These are phyloP conservation scores for Xestoiulus laeticollis DNA, from an alignment of 2,888 invertebrate species.

Conservation along the genomic window DNA sequence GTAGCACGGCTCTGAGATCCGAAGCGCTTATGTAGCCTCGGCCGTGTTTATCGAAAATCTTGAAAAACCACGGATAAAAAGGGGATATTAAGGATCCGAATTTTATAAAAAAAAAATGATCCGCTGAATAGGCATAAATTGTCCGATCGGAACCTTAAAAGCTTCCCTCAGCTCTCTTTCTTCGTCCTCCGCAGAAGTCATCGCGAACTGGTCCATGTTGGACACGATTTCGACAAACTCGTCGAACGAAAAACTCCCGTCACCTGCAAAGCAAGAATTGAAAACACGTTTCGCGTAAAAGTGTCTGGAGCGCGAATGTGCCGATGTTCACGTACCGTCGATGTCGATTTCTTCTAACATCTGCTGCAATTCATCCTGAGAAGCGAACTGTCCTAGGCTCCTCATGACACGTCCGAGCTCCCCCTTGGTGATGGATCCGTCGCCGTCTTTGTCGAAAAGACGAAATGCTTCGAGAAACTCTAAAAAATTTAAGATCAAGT, in stretches of 20 bases:
- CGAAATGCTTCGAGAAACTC: constrained; percentile 75
- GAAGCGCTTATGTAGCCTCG: constrained; percentile 91
- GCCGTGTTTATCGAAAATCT: constrained; percentile 87
- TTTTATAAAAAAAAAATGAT: too few relatives aligned
- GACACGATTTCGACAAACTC: constrained; percentile 62
- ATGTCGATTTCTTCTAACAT: constrained; percentile 70
- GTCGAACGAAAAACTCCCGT: constrained; percentile 62
- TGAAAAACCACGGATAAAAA: background rate
- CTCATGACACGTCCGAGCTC: constrained; percentile 87
- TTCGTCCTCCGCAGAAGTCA: constrained; percentile 61
- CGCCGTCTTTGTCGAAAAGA: constrained; percentile 87
- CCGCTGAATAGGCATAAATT: background rate
- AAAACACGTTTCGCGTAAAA: too few relatives aligned
- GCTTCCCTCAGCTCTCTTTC: constrained; percentile 73
- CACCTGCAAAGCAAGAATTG: constrained; percentile 57
- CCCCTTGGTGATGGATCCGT: constrained; percentile 87
- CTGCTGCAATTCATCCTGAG: constrained; percentile 84
- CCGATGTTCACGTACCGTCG: constrained; percentile 54
- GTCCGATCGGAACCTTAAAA: constrained; percentile 73
- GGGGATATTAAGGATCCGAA: background rate
- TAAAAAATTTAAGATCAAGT: constrained; percentile 14
- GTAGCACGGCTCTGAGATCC: constrained; percentile 84
- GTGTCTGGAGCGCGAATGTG: too few relatives aligned
- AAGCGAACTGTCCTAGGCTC: constrained; percentile 84
- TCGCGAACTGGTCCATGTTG: constrained; percentile 59